phyloP scores from a whole-genome alignment of 1,140 invertebrate species.

The Holotrichia oblita region DNA sequence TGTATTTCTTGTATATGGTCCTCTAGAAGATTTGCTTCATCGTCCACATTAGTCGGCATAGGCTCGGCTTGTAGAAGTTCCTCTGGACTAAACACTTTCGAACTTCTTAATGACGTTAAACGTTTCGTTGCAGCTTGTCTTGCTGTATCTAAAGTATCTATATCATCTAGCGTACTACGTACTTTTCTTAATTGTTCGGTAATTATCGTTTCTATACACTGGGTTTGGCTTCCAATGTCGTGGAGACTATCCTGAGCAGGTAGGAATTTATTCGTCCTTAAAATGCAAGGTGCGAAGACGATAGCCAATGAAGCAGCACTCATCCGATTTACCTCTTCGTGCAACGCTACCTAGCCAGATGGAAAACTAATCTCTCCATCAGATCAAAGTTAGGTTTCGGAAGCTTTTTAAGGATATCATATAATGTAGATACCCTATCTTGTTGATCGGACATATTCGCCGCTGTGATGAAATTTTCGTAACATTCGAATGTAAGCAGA shows the following conservation, averaged over 20 bases:
- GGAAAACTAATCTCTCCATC: slow-evolving; percentile 92
- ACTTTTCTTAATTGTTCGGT: slow-evolving; percentile 67
- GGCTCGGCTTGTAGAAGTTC: slow-evolving; percentile 64
- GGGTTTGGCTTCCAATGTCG: slow-evolving; percentile 81
- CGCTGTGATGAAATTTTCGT: slow-evolving; percentile 92
- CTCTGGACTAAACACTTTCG: slow-evolving; percentile 75
- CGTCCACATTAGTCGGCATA: slow-evolving; percentile 62
- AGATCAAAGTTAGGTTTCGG: slow-evolving; percentile 91
- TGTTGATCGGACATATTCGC: slow-evolving; percentile 82
- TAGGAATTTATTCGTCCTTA: slow-evolving; percentile 84
- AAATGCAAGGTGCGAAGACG: slow-evolving; percentile 93
- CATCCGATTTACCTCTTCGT: slow-evolving; percentile 93
- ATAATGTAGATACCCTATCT: slow-evolving; percentile 85
- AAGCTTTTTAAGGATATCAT: slow-evolving; percentile 87
- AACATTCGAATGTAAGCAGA: slow-evolving; percentile 90
- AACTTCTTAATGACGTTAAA: slow-evolving; percentile 76
- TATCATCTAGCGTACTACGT: slow-evolving; percentile 82
- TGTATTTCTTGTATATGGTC: slow-evolving; percentile 79
- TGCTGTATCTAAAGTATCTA: slow-evolving; percentile 86
- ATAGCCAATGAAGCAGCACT: slow-evolving; percentile 90
- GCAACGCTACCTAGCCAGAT: slow-evolving; percentile 88
- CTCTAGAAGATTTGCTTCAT: slow-evolving; percentile 75
- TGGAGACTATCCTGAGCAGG: slow-evolving; percentile 90
- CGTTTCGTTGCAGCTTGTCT: slow-evolving; percentile 80
- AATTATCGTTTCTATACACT: slow-evolving; percentile 90